Conservation (phyloP, 1,140 invertebrate genomes). For the Nasonia giraulti region DNA sequence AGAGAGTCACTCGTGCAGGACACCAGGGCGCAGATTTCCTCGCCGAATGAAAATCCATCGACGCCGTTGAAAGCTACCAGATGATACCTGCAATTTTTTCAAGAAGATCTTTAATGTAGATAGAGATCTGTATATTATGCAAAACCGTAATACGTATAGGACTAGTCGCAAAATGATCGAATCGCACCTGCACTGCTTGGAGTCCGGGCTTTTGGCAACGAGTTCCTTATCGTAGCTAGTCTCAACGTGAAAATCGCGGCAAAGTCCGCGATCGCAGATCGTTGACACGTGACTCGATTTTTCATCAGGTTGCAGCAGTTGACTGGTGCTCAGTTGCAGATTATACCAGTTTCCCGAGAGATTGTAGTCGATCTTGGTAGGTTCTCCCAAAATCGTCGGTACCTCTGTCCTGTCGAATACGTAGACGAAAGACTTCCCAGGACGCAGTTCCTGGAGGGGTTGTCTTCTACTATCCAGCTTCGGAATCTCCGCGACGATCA, state of each 20-base stretch:
- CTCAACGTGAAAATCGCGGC: slow-evolving; percentile 61
- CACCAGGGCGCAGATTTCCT: too few species aligned
- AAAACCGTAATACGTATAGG: too few species aligned
- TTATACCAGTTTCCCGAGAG: slow-evolving; percentile 46
- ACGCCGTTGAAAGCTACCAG: too few species aligned
- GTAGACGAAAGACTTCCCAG: slow-evolving; percentile 15
- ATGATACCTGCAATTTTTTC: too few species aligned
- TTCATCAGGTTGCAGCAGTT: slow-evolving; percentile 44
- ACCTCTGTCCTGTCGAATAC: slow-evolving; percentile 53
- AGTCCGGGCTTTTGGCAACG: slow-evolving; percentile 1
- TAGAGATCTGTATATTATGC: too few species aligned
- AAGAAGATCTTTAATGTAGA: too few species aligned
- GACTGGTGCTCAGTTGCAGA: slow-evolving; percentile 53
- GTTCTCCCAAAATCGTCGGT: slow-evolving; percentile 41
- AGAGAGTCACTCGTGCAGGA: too few species aligned
- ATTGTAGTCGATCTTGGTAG: not conserved
- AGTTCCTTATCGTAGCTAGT: slow-evolving; percentile 6
- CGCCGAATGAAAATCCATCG: too few species aligned
- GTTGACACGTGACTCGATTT: slow-evolving; percentile 16
- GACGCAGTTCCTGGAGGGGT: slow-evolving; percentile 14
- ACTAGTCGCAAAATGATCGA: too few species aligned
- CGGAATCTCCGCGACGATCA: slow-evolving; percentile 64
- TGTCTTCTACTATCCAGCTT: slow-evolving; percentile 57
- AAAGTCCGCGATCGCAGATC: slow-evolving; percentile 62
- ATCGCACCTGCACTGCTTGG: slow-evolving; percentile 57